These are phyloP conservation scores for Antheraea mylitta DNA, from an alignment of 1,140 invertebrate genomes.

Conservation along the genomic window DNA sequence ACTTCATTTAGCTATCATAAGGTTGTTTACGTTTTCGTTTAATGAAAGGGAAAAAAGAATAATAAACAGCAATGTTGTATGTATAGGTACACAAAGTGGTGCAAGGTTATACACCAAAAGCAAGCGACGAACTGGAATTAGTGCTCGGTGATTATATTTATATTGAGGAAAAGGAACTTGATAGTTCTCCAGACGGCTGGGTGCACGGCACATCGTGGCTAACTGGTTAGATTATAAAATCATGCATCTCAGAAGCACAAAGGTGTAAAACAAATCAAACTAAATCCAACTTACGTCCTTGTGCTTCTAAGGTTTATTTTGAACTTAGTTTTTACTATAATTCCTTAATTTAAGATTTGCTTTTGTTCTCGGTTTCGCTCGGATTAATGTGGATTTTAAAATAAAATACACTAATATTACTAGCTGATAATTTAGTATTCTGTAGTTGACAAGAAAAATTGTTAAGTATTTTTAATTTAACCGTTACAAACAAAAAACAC, in stretches of 20 bases:
- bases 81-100: constrained; percentile 83
- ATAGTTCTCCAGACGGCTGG: constrained; percentile 90
- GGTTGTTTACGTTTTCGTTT: too few relatives aligned
- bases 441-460: too few relatives aligned
- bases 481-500: too few relatives aligned
- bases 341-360: too few relatives aligned
- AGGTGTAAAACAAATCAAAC: not conserved
- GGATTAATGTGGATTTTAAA: too few relatives aligned
- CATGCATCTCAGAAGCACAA: not conserved
- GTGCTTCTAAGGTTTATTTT: not conserved
- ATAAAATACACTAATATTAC: too few relatives aligned
- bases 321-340: too few relatives aligned
- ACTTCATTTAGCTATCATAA: too few relatives aligned
- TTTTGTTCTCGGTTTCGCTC: too few relatives aligned
- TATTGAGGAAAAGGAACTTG: constrained; percentile 85
- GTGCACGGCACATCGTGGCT: constrained; percentile 92
- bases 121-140: constrained; percentile 91
- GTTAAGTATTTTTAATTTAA: too few relatives aligned
- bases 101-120: constrained; percentile 87
- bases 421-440: too few relatives aligned
- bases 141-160: constrained; percentile 93
- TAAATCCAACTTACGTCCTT: not conserved
- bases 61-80: not conserved
- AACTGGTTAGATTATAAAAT: constrained; percentile 73
- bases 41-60: not conserved